Percentiles rank a stretch among this genome's conserved stretches.
Conservation (phyloP, 1,140 invertebrate genomes). For the Phymastichus coffea region DNA sequence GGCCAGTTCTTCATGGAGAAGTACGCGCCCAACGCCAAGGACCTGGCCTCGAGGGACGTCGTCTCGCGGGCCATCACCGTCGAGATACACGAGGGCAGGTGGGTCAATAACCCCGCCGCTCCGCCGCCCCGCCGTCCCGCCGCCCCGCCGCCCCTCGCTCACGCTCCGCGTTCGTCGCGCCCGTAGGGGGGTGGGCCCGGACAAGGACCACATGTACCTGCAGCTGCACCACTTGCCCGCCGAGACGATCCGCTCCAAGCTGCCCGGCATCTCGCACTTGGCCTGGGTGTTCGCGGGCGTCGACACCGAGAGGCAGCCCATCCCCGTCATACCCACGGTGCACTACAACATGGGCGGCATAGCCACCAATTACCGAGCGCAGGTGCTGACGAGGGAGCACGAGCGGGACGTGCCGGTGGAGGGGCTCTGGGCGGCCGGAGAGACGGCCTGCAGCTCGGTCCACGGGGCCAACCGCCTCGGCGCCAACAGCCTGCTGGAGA, state of each 20-base stretch:
- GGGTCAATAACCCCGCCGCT: too few relatives aligned
- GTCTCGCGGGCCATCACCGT: conserved; percentile 81
- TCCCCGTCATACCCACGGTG: conserved; percentile 85
- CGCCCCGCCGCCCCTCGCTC: too few relatives aligned
- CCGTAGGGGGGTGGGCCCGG: conserved; percentile 72
- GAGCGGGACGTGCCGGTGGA: conserved; percentile 60
- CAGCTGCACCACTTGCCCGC: conserved; percentile 78
- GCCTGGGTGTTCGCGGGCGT: conserved; percentile 86
- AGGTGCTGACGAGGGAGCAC: conserved; percentile 59
- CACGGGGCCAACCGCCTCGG: conserved; percentile 86
- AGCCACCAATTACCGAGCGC: conserved; percentile 78
- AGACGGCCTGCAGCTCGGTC: conserved; percentile 65
- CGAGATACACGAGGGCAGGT: conserved; percentile 79
- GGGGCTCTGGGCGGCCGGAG: conserved; percentile 58
- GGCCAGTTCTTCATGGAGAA: conserved; percentile 86
- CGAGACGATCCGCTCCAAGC: conserved; percentile 65
- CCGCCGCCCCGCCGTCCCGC: too few relatives aligned
- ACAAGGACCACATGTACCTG: conserved; percentile 81
- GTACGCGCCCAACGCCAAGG: conserved; percentile 84
- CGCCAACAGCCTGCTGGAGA: conserved; percentile 81
- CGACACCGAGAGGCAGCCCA: conserved; percentile 78
- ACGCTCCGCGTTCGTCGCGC: too few relatives aligned
- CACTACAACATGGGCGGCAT: conserved; percentile 91
- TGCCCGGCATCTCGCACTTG: conserved; percentile 68
- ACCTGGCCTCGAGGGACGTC: conserved; percentile 82